Percentiles rank a stretch among this genome's conserved stretches.
Evolutionary conservation across 2,888 invertebrate genomes (phyloP).

Genomic region (Lydus trimaculatus): DNA sequence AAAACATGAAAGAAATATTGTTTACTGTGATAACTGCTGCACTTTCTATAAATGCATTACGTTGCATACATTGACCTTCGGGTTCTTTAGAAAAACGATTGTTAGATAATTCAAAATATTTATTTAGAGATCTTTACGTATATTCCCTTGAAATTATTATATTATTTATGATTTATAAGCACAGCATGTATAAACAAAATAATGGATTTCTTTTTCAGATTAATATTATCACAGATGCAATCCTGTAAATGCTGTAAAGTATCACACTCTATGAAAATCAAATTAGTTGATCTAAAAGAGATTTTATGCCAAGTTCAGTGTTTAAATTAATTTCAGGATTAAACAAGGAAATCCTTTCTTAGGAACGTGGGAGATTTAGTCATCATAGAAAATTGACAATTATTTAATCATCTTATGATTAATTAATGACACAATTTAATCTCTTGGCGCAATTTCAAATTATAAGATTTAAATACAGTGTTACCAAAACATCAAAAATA

Average conservation of each 20-base stretch:
- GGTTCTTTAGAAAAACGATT: conserved; percentile 25
- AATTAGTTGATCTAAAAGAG: not conserved
- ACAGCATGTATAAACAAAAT: too few species aligned
- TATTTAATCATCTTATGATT: conserved; percentile 7
- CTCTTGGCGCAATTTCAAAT: conserved; percentile 21
- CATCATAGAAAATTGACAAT: not conserved
- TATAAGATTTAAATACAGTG: not conserved
- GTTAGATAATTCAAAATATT: conserved; percentile 15
- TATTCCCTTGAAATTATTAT: not conserved
- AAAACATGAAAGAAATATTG: conserved; percentile 16
- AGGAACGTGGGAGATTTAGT: not conserved
- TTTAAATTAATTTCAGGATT: not conserved
- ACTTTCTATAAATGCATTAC: conserved; percentile 24
- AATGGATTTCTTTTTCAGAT: too few species aligned
- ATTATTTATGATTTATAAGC: not conserved
- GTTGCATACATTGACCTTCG: conserved; percentile 25
- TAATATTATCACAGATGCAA: too few species aligned
- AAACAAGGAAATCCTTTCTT: not conserved
- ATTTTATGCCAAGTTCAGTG: too few species aligned
- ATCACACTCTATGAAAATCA: not conserved
- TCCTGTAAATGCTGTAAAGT: not conserved
- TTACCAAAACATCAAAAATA: not conserved
- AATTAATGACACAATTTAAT: not conserved
- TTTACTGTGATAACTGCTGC: conserved; percentile 7
- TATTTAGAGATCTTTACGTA: conserved; percentile 7